Evolutionary conservation across 2,113 vertebrate genomes (phyloP), one percentile per base, ranked within the genome.

Genomic region (Prinia subflava): DNA sequence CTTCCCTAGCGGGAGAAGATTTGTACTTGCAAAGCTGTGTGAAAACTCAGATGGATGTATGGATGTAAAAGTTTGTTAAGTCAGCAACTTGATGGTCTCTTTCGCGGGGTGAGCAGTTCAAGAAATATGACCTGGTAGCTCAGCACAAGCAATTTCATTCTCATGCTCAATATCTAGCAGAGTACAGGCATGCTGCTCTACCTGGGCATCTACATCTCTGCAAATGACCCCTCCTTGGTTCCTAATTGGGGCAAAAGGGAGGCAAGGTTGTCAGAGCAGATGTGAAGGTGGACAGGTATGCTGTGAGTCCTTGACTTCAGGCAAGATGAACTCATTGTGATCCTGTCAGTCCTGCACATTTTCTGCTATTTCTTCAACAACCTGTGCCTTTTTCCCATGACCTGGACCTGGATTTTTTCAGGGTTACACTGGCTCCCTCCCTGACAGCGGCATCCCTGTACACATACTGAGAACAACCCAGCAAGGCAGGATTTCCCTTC

Each of bases 211-310:
- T 52, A 27, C 69, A 69, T 9, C 21, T 77, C 53, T 55, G 15
- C 15, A 87, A 28, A 5, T 4, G 68, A 12, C 2, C 2, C 30
- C 5, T 42, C 4, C 11, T 4, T 30, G 44, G 7, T 15, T 64
- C 14, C 27, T 47, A 35, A 30, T 10, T 39, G 55, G 11, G 18
- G 50, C 10, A 81, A 64, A 81, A 68, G 25, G 7, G 41, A 74
- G 9, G 4, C 0, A 3, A 74, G 3, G 4, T 8, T 64, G 16
- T 42, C 55, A 81, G 59, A 73, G 24, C 1, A 8, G 27, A 2
- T 65, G 19, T 49, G 60, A 47, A 67, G 5, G 22, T 62, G 15
- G 2, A 7, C 57, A 71, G 35, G 12, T 55, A 44, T 92, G 18
- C 24, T 64, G 21, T 30, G 28, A 5, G 24, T 52, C 13, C 46